Evolutionary conservation across 1,140 invertebrate genomes (phyloP).

Genomic region (Bombus pascuorum): DNA sequence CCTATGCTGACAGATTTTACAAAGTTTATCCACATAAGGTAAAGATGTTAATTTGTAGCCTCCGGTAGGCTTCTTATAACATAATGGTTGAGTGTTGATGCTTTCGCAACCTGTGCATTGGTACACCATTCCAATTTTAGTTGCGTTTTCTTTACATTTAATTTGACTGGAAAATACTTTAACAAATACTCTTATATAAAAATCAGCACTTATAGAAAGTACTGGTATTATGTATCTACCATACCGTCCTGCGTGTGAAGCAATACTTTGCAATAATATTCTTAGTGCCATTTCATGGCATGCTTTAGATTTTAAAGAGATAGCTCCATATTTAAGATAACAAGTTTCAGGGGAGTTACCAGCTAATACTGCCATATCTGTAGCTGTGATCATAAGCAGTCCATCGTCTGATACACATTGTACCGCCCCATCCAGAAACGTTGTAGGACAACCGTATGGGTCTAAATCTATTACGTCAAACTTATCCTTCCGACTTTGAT

Average conservation of each 20-base stretch:
- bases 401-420: slow-evolving; percentile 91
- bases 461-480: slow-evolving; percentile 98
- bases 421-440: slow-evolving; percentile 96
- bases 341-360: slow-evolving; percentile 98
- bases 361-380: slow-evolving; percentile 98
- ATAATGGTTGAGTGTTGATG: slow-evolving; percentile 89
- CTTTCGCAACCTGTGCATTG: slow-evolving; percentile 95
- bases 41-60: slow-evolving; percentile 85
- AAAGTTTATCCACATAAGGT: slow-evolving; percentile 86
- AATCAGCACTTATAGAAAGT: slow-evolving; percentile 96
- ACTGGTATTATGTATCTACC: slow-evolving; percentile 96
- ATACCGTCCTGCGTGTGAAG: slow-evolving; percentile 95
- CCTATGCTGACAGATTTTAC: slow-evolving; percentile 89
- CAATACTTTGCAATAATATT: slow-evolving; percentile 95
- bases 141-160: slow-evolving; percentile 92
- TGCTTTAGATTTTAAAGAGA: slow-evolving; percentile 92
- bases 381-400: slow-evolving; percentile 96
- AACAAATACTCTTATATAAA: slow-evolving; percentile 98
- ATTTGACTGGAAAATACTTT: slow-evolving; percentile 90
- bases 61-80: slow-evolving; percentile 84
- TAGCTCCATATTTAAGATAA: slow-evolving; percentile 96
- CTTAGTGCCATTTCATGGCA: slow-evolving; percentile 99
- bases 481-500: slow-evolving; percentile 87
- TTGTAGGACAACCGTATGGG: slow-evolving; percentile 97
- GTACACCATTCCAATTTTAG: slow-evolving; percentile 93